A percentile compares a stretch with the other conserved stretches of the same genome.
phyloP scores from a whole-genome alignment of 2,113 vertebrate genomes.

The Eulemur macaco region DNA sequence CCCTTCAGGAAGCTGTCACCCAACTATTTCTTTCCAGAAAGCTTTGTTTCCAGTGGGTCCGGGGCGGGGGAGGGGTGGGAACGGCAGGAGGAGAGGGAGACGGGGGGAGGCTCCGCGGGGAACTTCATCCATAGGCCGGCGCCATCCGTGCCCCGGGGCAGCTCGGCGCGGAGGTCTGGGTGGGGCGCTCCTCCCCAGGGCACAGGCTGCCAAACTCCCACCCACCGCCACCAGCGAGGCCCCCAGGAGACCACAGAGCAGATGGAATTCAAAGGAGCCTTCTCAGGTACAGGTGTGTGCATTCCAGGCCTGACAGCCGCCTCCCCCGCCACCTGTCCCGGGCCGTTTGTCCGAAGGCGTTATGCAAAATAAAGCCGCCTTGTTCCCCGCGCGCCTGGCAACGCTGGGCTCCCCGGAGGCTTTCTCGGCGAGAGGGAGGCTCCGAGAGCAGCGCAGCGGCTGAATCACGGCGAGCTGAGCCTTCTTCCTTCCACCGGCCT shows the following conservation, averaged over 20 bases:
- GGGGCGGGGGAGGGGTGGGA: background rate
- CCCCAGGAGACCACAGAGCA: background rate
- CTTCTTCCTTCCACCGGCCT: background rate
- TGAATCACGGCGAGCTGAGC: background rate
- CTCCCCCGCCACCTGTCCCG: background rate
- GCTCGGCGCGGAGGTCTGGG: constrained; percentile 59
- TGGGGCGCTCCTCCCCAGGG: constrained; percentile 10
- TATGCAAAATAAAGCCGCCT: constrained; percentile 26
- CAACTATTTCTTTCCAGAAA: background rate
- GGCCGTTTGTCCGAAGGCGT: constrained; percentile 62
- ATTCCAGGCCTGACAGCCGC: constrained; percentile 48
- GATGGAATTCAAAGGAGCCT: constrained; percentile 59
- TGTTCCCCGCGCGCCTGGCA: background rate
- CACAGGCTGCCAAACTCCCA: constrained; percentile 51
- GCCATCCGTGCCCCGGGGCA: constrained; percentile 53
- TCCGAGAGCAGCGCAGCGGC: background rate
- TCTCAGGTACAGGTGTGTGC: constrained; percentile 49
- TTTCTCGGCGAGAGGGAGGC: background rate
- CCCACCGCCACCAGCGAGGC: constrained; percentile 9
- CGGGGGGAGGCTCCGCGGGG: background rate
- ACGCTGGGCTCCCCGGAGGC: background rate
- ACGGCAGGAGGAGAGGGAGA: background rate
- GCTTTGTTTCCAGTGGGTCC: background rate
- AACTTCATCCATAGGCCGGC: background rate
- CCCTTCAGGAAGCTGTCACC: background rate